phyloP scores from a whole-genome alignment of 2,797 vertebrate species.

The Bradypus variegatus region DNA sequence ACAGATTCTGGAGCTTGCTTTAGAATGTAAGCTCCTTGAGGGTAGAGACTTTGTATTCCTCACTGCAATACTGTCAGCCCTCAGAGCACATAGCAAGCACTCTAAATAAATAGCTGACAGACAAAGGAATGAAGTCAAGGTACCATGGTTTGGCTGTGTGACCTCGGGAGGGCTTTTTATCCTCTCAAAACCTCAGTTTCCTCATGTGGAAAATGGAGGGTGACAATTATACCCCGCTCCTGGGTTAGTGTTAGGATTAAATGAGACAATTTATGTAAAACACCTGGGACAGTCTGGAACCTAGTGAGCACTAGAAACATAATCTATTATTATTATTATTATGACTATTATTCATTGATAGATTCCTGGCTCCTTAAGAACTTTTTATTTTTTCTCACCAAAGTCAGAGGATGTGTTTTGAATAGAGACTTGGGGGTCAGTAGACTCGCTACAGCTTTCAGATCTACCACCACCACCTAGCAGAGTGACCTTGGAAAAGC shows the following conservation, averaged over 20 bases:
- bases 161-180: constrained; percentile 17
- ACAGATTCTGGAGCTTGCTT: not conserved
- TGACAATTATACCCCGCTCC: not conserved
- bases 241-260: not conserved
- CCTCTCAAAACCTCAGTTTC: constrained; percentile 20
- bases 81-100: not conserved
- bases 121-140: constrained; percentile 22
- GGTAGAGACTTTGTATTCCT: not conserved
- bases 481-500: constrained; percentile 62
- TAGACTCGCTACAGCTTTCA: constrained; percentile 15
- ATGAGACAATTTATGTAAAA: constrained; percentile 18
- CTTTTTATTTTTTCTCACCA: not conserved
- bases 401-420: constrained; percentile 5
- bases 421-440: not conserved
- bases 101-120: not conserved
- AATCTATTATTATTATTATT: constrained; percentile 4
- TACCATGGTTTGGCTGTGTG: not conserved
- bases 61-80: not conserved
- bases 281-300: not conserved
- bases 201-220: not conserved
- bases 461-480: constrained; percentile 38
- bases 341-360: not conserved
- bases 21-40: constrained; percentile 3
- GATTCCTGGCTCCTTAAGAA: not conserved
- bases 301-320: constrained; percentile 22